Evolutionary conservation across 2,113 vertebrate species (phyloP), one percentile per base, ranked within the genome.

Genomic region (Nettapus auritus): DNA sequence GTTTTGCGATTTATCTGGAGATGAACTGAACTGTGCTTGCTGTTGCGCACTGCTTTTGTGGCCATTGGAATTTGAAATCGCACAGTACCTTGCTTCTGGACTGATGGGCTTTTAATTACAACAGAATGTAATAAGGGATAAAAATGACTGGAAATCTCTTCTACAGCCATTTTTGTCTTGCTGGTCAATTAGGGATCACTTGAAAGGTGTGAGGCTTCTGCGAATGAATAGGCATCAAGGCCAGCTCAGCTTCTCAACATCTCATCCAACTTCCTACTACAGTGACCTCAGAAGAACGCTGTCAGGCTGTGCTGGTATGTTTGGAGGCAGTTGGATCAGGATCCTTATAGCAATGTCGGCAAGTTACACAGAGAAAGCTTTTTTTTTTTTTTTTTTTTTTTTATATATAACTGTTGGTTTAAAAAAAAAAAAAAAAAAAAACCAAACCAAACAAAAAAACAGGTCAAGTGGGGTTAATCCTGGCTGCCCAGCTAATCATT

Each of bases 381-480:
- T 11, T 91, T 88, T 34, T 34, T 57, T 56, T 64, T 26, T 70
- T n/a, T 22, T 44, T 44, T 18, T 44, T 46, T 46, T 46, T 46
- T 44, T 44, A 44, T 18, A 44, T 17, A 44, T 7, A 75, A 66
- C 53, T 38, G 8, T 28, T 87, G 74, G 29, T 70, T n/a, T 23
- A 11, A 52, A 52, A 50, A 25, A 52, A 23, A 52, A 52, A 52
- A 23, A 52, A 52, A 31, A 53, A 53, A 25, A 52, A 52, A 38
- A 60, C 8, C 23, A 15, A 63, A 63, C 7, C 23, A 62, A 38
- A 38, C 60, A 38, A 55, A 86, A 78, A 77, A 78, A 2, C 42
- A 91, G 84, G 62, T 94, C 74, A 81, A 87, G 66, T 93, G 84
- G 44, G 38, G 29, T 93, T 83, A 92, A 86, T 95, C 62, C 88